Conservation (phyloP, 2,113 vertebrate species). For the Stegastes partitus region DNA sequence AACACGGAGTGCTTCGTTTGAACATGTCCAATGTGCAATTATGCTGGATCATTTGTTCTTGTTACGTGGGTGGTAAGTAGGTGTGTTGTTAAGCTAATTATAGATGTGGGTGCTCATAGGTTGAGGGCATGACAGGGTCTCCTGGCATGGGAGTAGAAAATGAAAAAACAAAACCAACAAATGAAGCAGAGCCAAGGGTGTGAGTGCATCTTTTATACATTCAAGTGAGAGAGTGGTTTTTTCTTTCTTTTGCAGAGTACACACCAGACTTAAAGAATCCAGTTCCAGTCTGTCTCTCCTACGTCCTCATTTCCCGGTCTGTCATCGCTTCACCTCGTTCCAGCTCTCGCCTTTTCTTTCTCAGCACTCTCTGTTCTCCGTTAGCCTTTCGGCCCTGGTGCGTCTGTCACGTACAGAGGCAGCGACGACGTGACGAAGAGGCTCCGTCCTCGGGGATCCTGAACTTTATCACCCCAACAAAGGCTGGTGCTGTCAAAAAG, state of each 20-base stretch:
- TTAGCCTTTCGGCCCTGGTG: constrained; percentile 51
- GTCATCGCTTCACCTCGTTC: constrained; percentile 43
- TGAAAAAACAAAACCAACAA: constrained; percentile 24
- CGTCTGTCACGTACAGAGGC: constrained; percentile 44
- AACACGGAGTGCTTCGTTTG: constrained; percentile 57
- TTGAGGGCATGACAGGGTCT: constrained; percentile 66
- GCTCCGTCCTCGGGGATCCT: constrained; percentile 46
- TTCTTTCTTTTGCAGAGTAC: neutral
- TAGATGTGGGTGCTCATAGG: constrained; percentile 67
- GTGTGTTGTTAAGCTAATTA: constrained; percentile 77
- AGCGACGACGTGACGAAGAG: constrained; percentile 42
- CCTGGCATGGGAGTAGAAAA: constrained; percentile 45
- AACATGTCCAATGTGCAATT: constrained; percentile 78
- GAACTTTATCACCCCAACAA: constrained; percentile 60
- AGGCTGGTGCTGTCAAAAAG: constrained; percentile 47
- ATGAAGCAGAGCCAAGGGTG: constrained; percentile 7
- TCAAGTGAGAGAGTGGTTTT: neutral
- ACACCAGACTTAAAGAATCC: constrained; percentile 35
- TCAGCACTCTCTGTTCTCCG: constrained; percentile 39
- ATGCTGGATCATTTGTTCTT: constrained; percentile 74
- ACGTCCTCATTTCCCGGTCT: constrained; percentile 57
- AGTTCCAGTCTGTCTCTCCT: constrained; percentile 36
- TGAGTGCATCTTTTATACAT: neutral
- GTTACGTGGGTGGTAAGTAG: constrained; percentile 77
- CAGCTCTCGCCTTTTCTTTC: constrained; percentile 37